Conservation (phyloP, 2,888 invertebrate species). For the Smittia sp. region DNA sequence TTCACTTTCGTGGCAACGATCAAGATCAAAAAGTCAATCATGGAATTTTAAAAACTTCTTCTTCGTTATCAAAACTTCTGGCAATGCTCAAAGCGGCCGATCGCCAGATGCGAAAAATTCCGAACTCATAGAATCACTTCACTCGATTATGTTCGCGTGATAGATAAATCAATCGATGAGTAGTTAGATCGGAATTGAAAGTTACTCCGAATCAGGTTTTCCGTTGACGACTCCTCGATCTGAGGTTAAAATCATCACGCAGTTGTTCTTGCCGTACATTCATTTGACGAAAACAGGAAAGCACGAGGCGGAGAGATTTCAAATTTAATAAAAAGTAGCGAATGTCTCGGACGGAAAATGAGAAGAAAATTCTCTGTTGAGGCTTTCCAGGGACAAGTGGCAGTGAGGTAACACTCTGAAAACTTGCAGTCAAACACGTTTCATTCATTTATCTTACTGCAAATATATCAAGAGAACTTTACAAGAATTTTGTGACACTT, state of each 20-base stretch:
- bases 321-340: not conserved
- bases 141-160: not conserved
- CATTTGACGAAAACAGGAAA: not conserved
- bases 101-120: slow-evolving; percentile 12
- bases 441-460: not conserved
- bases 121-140: not conserved
- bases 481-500: too few species aligned
- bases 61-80: not conserved
- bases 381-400: not conserved
- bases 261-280: not conserved
- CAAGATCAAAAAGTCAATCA: slow-evolving; percentile 23
- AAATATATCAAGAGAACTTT: not conserved
- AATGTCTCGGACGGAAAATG: slow-evolving; percentile 3
- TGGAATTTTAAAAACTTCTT: slow-evolving; percentile 11
- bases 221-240: not conserved
- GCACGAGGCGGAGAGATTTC: not conserved
- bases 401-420: not conserved
- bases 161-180: not conserved
- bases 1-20: not conserved
- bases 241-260: not conserved
- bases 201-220: not conserved
- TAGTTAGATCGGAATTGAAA: too few species aligned
- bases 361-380: slow-evolving; percentile 2
- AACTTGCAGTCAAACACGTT: too few species aligned
- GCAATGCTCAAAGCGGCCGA: not conserved